Base-by-base conservation (phyloP, 2,888 invertebrate genomes). In the Muschampia plurimacula region DNA sequence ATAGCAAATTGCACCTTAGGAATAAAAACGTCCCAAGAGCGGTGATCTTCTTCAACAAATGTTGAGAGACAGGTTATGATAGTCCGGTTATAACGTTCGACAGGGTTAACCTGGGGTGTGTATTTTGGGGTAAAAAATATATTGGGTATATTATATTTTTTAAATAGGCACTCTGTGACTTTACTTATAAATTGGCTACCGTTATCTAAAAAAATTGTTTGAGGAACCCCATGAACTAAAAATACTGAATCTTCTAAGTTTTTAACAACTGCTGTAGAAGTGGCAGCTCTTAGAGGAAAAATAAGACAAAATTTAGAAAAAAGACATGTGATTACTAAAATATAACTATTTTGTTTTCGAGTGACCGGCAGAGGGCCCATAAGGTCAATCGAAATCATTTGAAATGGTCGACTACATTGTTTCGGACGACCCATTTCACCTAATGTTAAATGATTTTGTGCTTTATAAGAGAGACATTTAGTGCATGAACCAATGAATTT, bases 171-270 rank as follows among this genome's bases (percentile, higher is more conserved):
- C 5, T 74, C 57, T 0, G 74, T 3, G 0, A 57, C 57, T 2
- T 36, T 15, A 15, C 80, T 75, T 13, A 72, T 72, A 41, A 81
- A 82, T 65, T 83, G 82, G 2, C 9, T 67, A 0, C 81, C 81
- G 57, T 83, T 82, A 13, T 81, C 81, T 32, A 79, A 3, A 0
- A 81, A 57, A 0, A 83, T 69, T 0, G 79, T 80, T n/a, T 76
- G 74, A 0, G 81, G 79, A 7, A 83, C 65, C 1, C 82, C 84
- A 46, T 82, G 82, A 0, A 81, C 69, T 0, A 83, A 39, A 44
- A 83, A 80, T 4, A 83, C 76, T 1, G 60, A 12, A 3, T 82
- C 74, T 63, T 82, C 81, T 1, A 78, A 13, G 22, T 66, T 67
- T 41, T 71, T 74, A 2, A 15, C 8, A 0, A 79, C 66, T 32